A percentile compares a stretch with the other conserved stretches of the same genome.
Evolutionary conservation across 1,140 invertebrate genomes (phyloP).

Genomic region (Manduca sexta): DNA sequence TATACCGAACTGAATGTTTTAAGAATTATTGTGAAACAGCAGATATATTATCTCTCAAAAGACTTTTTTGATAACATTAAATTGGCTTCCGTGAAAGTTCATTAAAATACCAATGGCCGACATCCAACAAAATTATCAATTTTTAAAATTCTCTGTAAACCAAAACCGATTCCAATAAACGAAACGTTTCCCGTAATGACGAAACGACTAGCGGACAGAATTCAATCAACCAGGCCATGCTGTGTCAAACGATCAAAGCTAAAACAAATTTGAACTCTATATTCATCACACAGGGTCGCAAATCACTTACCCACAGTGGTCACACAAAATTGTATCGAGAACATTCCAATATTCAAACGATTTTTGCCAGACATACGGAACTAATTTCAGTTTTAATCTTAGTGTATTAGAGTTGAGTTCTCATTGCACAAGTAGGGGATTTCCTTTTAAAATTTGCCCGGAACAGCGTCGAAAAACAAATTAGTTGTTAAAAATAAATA

Average conservation of each 20-base stretch:
- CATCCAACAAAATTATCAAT: background rate
- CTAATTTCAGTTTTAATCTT: background rate
- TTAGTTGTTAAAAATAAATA: constrained; percentile 1
- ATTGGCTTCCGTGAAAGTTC: no score
- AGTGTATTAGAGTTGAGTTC: background rate
- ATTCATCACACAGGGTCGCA: background rate
- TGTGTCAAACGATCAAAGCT: background rate
- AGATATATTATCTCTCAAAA: no score
- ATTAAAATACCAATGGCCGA: no score
- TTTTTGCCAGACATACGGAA: background rate
- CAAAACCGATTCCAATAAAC: constrained; percentile 5
- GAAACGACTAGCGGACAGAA: constrained; percentile 3
- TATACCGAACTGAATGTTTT: no score
- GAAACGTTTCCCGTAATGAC: background rate
- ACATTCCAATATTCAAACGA: background rate
- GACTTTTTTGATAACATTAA: no score
- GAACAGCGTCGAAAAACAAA: constrained; percentile 1
- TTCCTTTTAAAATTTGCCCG: background rate
- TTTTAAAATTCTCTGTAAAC: background rate
- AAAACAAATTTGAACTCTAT: background rate
- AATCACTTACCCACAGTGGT: background rate
- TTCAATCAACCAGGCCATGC: constrained; percentile 3
- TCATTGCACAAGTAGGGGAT: background rate
- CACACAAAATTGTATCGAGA: background rate
- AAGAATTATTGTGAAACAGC: no score